These are phyloP conservation scores for Dolichotis patagonum DNA, from an alignment of 2,113 vertebrate species.

Conservation along the genomic window DNA sequence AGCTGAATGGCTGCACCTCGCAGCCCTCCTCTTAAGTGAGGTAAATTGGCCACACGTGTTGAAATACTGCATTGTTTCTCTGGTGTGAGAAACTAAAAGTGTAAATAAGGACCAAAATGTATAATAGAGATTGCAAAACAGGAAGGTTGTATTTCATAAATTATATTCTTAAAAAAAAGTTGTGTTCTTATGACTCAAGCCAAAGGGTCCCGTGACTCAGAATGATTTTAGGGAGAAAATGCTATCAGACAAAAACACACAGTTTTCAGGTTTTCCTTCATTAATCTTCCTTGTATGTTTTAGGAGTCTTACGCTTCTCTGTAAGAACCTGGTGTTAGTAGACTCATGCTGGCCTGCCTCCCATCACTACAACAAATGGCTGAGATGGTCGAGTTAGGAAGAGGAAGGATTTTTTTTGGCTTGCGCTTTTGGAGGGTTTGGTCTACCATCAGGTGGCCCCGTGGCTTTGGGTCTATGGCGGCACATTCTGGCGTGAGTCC, in stretches of 20 bases:
- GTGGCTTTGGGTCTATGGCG: not conserved
- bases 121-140: not conserved
- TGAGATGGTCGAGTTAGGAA: not conserved
- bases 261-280: slow-evolving; percentile 17
- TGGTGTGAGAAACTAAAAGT: not conserved
- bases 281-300: not conserved
- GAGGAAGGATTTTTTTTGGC: not conserved
- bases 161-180: slow-evolving; percentile 21
- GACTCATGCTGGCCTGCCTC: not conserved
- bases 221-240: not conserved
- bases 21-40: not conserved
- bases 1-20: not conserved
- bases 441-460: accelerated
- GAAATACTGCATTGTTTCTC: not conserved
- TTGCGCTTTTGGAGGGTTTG: not conserved
- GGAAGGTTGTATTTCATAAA: not conserved
- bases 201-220: not conserved
- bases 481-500: not conserved
- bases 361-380: too few relatives aligned
- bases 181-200: not conserved
- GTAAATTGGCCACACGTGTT: not conserved
- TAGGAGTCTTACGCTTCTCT: not conserved
- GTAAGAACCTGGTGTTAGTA: not conserved
- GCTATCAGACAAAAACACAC: not conserved
- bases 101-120: not conserved